Conservation (phyloP, 2,797 vertebrate species). For the Platalea minor region DNA sequence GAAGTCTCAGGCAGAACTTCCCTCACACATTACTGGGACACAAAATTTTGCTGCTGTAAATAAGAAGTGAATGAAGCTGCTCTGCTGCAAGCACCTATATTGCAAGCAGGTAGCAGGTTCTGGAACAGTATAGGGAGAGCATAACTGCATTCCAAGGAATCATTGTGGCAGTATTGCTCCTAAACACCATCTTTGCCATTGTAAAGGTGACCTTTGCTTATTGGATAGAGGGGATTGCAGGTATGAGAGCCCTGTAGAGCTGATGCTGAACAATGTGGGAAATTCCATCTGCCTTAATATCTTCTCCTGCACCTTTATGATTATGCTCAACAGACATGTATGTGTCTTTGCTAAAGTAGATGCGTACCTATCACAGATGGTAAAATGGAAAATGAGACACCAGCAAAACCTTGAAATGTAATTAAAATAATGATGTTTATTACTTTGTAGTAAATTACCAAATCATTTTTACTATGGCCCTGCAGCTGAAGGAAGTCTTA, state of each 20-base stretch:
- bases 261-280: not conserved
- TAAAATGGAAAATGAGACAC: not conserved
- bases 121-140: not conserved
- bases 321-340: not conserved
- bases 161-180: not conserved
- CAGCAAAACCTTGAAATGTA: not conserved
- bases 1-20: not conserved
- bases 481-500: slow-evolving; percentile 9
- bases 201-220: not conserved
- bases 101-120: not conserved
- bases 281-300: not conserved
- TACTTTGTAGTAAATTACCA: slow-evolving; percentile 11
- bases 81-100: not conserved
- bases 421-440: not conserved
- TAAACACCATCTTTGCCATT: not conserved
- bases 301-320: not conserved
- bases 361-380: not conserved
- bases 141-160: not conserved
- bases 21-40: not conserved
- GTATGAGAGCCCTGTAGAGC: not conserved
- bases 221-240: not conserved
- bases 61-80: not conserved
- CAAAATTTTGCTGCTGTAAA: not conserved
- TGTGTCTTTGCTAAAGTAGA: not conserved
- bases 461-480: not conserved